These are phyloP conservation scores for Smittia sp. DNA, from an alignment of 2,888 invertebrate genomes.

Conservation along the genomic window DNA sequence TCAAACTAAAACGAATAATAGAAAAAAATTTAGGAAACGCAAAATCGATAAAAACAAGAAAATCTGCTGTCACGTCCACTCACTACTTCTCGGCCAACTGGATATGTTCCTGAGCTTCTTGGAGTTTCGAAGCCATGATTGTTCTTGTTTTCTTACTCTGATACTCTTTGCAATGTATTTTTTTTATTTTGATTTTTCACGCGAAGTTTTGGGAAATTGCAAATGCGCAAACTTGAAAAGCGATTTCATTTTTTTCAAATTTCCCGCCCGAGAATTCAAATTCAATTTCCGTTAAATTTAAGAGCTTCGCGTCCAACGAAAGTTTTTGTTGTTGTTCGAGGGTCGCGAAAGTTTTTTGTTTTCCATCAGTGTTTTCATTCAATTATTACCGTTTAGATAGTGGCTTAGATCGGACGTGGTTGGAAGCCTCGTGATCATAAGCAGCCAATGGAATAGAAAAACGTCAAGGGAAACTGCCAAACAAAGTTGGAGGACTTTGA, in stretches of 20 bases:
- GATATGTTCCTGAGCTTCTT: conserved; percentile 76
- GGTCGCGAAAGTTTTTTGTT: not conserved
- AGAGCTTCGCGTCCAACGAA: no score
- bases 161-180: not conserved
- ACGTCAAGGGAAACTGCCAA: not conserved
- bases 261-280: no score
- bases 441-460: not conserved
- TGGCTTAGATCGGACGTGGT: not conserved
- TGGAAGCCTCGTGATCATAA: not conserved
- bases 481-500: not conserved
- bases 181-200: not conserved
- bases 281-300: no score
- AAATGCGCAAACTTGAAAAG: no score
- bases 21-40: not conserved
- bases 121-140: conserved; percentile 57
- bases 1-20: conserved; percentile 63
- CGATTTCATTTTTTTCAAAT: no score
- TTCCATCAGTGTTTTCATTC: not conserved
- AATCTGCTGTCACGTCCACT: conserved; percentile 45
- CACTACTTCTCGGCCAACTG: conserved; percentile 81
- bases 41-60: conserved; percentile 19
- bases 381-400: not conserved
- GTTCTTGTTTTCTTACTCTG: no score
- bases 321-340: no score
- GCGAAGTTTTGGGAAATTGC: no score